These are phyloP conservation scores for Drosophila fuyamai DNA, from an alignment of 1,140 invertebrate species.

Conservation along the genomic window DNA sequence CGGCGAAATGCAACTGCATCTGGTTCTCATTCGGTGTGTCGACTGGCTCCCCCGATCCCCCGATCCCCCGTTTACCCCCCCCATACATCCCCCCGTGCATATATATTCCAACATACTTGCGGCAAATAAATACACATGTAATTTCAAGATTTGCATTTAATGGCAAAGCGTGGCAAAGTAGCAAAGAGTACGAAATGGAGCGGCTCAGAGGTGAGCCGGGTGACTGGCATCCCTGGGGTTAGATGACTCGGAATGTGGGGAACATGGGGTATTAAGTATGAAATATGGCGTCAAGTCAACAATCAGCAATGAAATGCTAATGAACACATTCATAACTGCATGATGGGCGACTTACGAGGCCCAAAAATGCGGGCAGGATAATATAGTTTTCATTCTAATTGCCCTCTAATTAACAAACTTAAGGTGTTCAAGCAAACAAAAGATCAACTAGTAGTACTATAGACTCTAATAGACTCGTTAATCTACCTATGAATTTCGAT, in stretches of 20 bases:
- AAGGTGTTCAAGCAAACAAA: no score
- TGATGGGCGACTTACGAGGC: neutral
- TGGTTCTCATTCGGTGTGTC: slow-evolving; percentile 33
- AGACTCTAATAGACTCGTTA: no score
- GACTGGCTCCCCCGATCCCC: neutral
- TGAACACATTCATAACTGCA: slow-evolving; percentile 34
- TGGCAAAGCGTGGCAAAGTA: slow-evolving; percentile 24
- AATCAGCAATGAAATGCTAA: slow-evolving; percentile 49
- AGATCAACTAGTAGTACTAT: no score
- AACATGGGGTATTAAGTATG: slow-evolving; percentile 3
- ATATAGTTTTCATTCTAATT: neutral
- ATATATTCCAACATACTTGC: slow-evolving; percentile 3
- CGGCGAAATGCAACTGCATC: slow-evolving; percentile 26
- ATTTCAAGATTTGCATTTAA: slow-evolving; percentile 74
- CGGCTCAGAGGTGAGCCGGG: slow-evolving; percentile 8
- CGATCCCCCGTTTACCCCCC: no score
- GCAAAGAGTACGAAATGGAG: slow-evolving; percentile 12
- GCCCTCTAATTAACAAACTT: no score
- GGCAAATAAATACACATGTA: slow-evolving; percentile 77
- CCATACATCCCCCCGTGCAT: no score
- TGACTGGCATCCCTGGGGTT: slow-evolving; percentile 12
- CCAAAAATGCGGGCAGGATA: neutral
- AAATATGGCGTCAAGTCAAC: slow-evolving; percentile 29
- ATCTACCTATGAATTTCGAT: no score
- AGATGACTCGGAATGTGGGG: neutral